These are phyloP conservation scores for Dermatemys mawii DNA, from an alignment of 2,113 vertebrate genomes.

Conservation along the genomic window DNA sequence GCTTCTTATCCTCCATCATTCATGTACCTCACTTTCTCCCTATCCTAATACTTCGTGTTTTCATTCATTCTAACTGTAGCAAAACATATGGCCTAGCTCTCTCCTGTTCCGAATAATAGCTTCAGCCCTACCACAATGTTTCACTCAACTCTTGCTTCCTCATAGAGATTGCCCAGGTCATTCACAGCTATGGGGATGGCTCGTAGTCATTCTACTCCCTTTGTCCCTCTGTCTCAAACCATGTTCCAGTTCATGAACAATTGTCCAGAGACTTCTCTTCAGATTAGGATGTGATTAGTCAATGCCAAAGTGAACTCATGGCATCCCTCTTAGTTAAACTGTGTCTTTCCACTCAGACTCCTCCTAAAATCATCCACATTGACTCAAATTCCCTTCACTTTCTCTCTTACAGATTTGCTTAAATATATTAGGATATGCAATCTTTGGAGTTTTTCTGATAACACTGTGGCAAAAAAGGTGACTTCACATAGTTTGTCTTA, in stretches of 20 bases:
- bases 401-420: no score
- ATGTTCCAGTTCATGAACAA: not conserved
- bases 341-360: not conserved
- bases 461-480: not conserved
- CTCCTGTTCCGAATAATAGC: no score
- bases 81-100: not conserved
- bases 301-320: not conserved
- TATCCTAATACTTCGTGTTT: not conserved
- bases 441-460: not conserved
- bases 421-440: not conserved
- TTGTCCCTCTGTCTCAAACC: not conserved
- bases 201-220: not conserved
- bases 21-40: not conserved
- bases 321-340: not conserved
- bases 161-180: not conserved
- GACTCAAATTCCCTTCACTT: not conserved
- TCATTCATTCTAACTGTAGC: not conserved
- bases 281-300: not conserved
- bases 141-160: not conserved
- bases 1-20: not conserved
- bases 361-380: not conserved
- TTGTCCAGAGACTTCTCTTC: constrained; percentile 4
- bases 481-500: not conserved
- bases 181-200: no score
- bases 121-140: not conserved